Evolutionary conservation across 2,888 invertebrate genomes (phyloP), one percentile per base, ranked within the genome.

Genomic region (Eledona agricola): DNA sequence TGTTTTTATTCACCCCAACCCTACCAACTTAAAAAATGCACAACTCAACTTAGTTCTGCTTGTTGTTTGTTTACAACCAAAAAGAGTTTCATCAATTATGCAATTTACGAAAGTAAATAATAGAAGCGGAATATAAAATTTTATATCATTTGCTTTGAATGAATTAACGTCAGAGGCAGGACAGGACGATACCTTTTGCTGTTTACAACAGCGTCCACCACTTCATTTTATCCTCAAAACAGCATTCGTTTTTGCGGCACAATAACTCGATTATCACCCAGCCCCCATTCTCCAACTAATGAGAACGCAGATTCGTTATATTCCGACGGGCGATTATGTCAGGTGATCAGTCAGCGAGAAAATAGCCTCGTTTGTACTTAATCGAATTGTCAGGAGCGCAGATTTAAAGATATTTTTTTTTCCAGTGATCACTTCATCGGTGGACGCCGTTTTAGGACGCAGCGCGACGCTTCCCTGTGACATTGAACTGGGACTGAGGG

Each of bases 391-490:
- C 49, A 35, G 38, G 10, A 35, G 32, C 13, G 22, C 16, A 43
- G 19, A 45, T 37, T 47, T 32, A 28, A 20, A 32, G 34, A 20
- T 17, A 40, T 42, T 12, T 38, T 7, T 43, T 43, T 23, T 62
- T 79, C 62, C 81, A 87, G 88, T 85, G 66, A 82, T 84, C 63
- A 83, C 85, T 38, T 83, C 84, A 49, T 82, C 83, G 59, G 91
- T 93, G 62, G 91, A 89, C 69, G 93, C 93, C 5, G 92, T 93
- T 26, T 79, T 93, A 59, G 91, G 92, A 3, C 84, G 88, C 40
- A 90, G 89, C 62, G 92, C 93, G 51, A 87, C 89, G 38, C 78
- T 94, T 68, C 93, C 93, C 20, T 94, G 93, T 80, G 90, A 93
- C 82, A 90, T 93, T 75, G 89, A 89, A 67, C 91, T 93, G 45